Percentiles rank a stretch among this genome's conserved stretches.
These are phyloP conservation scores for Globodera ellingtonae DNA, from an alignment of 1,140 invertebrate genomes.

Conservation along the genomic window DNA sequence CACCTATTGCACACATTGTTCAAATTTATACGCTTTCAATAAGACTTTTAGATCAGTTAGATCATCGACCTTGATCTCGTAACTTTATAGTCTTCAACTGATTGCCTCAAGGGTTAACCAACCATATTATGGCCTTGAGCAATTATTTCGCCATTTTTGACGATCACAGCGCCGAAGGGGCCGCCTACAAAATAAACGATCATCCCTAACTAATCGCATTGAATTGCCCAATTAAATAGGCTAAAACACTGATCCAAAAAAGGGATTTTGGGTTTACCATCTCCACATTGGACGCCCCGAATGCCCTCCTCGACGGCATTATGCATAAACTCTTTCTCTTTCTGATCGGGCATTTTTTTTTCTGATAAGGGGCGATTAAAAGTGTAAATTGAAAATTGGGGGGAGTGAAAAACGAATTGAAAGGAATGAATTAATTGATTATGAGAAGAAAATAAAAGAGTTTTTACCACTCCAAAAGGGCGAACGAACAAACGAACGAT, in stretches of 20 bases:
- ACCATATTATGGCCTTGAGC: slow-evolving; percentile 62
- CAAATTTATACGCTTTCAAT: no score
- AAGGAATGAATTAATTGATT: no score
- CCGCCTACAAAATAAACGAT: not conserved
- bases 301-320: slow-evolving; percentile 53
- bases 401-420: no score
- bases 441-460: no score
- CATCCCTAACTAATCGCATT: not conserved
- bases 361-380: not conserved
- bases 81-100: not conserved
- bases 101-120: slow-evolving; percentile 11
- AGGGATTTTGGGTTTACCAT: slow-evolving; percentile 30
- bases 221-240: no score
- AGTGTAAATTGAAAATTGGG: no score
- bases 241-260: no score
- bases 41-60: no score
- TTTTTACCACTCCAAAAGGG: no score
- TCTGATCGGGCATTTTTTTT: not conserved
- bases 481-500: no score
- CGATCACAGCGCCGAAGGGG: slow-evolving; percentile 60
- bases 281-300: slow-evolving; percentile 47
- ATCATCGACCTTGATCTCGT: no score
- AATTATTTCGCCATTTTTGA: slow-evolving; percentile 53
- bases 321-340: slow-evolving; percentile 49
- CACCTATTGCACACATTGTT: slow-evolving; percentile 40